Evolutionary conservation across 2,888 invertebrate species (phyloP).

Genomic region (Sclerodermus sp.): DNA sequence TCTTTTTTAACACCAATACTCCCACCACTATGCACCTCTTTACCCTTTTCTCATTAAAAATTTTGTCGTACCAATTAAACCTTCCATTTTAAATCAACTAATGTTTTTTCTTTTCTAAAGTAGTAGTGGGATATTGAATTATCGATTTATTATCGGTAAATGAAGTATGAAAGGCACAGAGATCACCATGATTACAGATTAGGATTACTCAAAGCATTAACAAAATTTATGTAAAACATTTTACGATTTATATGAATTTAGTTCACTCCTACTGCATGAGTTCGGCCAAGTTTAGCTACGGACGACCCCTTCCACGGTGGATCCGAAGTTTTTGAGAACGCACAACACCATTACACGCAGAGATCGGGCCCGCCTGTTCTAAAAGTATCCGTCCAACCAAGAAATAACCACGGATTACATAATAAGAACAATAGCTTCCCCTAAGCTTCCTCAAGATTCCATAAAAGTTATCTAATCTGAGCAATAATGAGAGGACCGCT

Average conservation of each 20-base stretch:
- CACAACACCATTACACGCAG: background rate
- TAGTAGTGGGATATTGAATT: too few relatives aligned
- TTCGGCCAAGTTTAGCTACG: conserved; percentile 26
- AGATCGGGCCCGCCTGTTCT: background rate
- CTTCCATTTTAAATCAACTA: too few relatives aligned
- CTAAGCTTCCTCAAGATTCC: too few relatives aligned
- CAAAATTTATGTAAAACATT: too few relatives aligned
- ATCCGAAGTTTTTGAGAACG: background rate
- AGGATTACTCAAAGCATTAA: too few relatives aligned
- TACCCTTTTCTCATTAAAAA: conserved; percentile 2
- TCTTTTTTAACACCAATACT: background rate
- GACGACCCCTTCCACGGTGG: conserved; percentile 4
- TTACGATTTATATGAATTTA: background rate
- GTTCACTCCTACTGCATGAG: background rate
- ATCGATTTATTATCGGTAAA: too few relatives aligned
- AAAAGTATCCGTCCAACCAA: background rate
- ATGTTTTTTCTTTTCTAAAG: too few relatives aligned
- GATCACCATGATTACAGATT: too few relatives aligned
- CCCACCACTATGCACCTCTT: conserved; percentile 9
- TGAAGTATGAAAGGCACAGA: too few relatives aligned
- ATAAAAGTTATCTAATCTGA: too few relatives aligned
- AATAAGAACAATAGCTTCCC: background rate
- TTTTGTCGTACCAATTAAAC: too few relatives aligned
- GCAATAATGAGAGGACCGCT: too few relatives aligned
- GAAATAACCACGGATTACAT: background rate